Conservation (phyloP, 2,113 vertebrate genomes). For the Gallinago media region DNA sequence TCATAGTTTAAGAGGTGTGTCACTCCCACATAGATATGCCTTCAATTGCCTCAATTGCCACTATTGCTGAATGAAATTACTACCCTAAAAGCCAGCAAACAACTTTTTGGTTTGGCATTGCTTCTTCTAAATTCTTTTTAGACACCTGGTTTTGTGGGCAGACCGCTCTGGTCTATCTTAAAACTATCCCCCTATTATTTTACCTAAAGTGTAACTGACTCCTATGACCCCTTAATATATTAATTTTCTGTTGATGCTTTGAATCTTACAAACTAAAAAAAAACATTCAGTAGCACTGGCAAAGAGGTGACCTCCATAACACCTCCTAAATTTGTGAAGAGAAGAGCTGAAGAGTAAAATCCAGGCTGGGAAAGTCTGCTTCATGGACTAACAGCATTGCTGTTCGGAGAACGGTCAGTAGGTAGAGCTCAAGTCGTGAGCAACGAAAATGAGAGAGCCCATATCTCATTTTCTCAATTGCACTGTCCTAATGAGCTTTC, state of each 20-base stretch:
- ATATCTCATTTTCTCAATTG: not conserved
- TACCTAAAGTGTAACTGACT: not conserved
- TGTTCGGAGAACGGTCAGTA: slow-evolving; percentile 33
- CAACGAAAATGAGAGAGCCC: not conserved
- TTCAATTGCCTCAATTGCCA: not conserved
- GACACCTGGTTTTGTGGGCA: not conserved
- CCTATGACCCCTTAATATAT: not conserved
- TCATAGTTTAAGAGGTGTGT: not conserved
- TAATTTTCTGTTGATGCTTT: not conserved
- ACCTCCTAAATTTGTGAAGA: not conserved
- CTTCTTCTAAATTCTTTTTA: not conserved
- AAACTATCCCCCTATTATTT: not conserved
- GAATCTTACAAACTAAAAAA: not conserved
- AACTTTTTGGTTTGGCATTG: not conserved
- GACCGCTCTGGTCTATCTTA: not conserved
- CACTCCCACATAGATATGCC: not conserved
- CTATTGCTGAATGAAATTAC: not conserved
- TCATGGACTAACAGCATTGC: accelerated
- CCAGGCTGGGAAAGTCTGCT: not conserved
- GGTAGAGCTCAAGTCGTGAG: slow-evolving; percentile 47
- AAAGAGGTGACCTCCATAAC: not conserved
- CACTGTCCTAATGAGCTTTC: not conserved
- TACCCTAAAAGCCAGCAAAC: not conserved
- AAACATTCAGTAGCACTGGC: not conserved
- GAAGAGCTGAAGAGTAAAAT: not conserved